These are phyloP conservation scores for Hoplostethus atlanticus DNA, from an alignment of 2,797 vertebrate genomes.

Conservation along the genomic window DNA sequence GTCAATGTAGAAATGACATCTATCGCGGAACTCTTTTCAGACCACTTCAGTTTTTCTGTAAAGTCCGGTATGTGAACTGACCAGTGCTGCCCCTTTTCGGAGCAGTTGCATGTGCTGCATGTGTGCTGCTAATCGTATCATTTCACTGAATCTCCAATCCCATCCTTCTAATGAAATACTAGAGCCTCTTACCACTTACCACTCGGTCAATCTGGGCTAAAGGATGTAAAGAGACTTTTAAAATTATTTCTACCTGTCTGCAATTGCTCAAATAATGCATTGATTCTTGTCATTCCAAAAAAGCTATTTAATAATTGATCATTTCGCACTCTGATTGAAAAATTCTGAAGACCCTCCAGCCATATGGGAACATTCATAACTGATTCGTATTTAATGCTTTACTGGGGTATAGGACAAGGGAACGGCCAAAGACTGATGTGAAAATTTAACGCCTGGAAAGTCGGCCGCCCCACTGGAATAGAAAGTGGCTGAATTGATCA, in stretches of 20 bases:
- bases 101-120: conserved; percentile 80
- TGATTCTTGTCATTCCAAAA: conserved; percentile 31
- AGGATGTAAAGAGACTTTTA: conserved; percentile 8
- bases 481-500: conserved; percentile 41
- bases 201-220: conserved; percentile 38
- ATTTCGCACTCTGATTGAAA: conserved; percentile 16
- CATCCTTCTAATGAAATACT: conserved; percentile 45
- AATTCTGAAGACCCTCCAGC: conserved; percentile 23
- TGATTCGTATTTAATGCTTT: conserved; percentile 47
- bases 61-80: conserved; percentile 86
- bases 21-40: conserved; percentile 86
- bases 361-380: conserved; percentile 25
- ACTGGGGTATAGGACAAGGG: conserved; percentile 3
- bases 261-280: conserved; percentile 18
- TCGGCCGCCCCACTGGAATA: conserved; percentile 32
- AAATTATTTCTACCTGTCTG: conserved; percentile 32
- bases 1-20: conserved; percentile 83
- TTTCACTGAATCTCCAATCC: conserved; percentile 55
- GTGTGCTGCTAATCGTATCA: conserved; percentile 67
- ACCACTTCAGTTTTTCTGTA: conserved; percentile 84
- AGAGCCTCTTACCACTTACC: conserved; percentile 34
- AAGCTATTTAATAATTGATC: conserved; percentile 30
- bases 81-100: conserved; percentile 62
- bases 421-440: conserved; percentile 20
- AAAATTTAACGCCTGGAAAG: conserved; percentile 25